Percentiles rank a stretch among this genome's conserved stretches.
These are phyloP conservation scores for Synanceia verrucosa DNA, from an alignment of 2,797 vertebrate species.

Conservation along the genomic window DNA sequence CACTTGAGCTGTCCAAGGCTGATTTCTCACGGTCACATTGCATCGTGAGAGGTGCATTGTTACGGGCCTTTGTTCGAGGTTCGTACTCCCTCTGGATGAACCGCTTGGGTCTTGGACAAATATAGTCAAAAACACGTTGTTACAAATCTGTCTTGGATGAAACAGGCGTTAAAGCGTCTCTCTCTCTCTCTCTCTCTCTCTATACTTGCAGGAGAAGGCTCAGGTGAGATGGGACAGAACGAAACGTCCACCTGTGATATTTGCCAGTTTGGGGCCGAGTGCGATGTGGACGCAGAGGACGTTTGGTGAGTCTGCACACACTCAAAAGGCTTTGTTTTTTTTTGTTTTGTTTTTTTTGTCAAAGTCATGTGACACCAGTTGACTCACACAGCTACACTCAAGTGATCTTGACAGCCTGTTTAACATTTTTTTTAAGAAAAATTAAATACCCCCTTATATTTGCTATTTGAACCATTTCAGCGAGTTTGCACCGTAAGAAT, in stretches of 20 bases:
- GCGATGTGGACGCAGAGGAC: slow-evolving; percentile 98
- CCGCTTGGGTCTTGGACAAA: background rate
- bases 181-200: slow-evolving; percentile 13
- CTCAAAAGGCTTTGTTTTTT: background rate
- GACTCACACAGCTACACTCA: background rate
- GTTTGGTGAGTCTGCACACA: slow-evolving; percentile 88
- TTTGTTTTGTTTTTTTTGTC: no score
- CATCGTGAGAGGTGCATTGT: slow-evolving; percentile 1
- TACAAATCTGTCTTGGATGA: background rate
- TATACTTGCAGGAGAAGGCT: slow-evolving; percentile 98
- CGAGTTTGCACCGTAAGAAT: slow-evolving; percentile 19
- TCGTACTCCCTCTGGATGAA: background rate
- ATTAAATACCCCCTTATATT: background rate
- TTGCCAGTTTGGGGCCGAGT: slow-evolving; percentile 98
- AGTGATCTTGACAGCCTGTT: background rate
- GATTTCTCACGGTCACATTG: slow-evolving; percentile 36
- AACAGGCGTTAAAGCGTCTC: background rate
- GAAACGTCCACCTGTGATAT: slow-evolving; percentile 99
- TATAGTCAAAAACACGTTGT: slow-evolving; percentile 23
- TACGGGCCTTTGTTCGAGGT: slow-evolving; percentile 1
- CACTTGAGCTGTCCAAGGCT: slow-evolving; percentile 13
- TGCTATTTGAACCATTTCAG: slow-evolving; percentile 13
- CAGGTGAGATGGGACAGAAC: slow-evolving; percentile 94
- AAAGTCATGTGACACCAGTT: background rate
- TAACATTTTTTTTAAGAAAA: background rate